Evolutionary conservation across 2,113 vertebrate species (phyloP), one percentile per base, ranked within the genome.

Genomic region (Mesitornis unicolor): DNA sequence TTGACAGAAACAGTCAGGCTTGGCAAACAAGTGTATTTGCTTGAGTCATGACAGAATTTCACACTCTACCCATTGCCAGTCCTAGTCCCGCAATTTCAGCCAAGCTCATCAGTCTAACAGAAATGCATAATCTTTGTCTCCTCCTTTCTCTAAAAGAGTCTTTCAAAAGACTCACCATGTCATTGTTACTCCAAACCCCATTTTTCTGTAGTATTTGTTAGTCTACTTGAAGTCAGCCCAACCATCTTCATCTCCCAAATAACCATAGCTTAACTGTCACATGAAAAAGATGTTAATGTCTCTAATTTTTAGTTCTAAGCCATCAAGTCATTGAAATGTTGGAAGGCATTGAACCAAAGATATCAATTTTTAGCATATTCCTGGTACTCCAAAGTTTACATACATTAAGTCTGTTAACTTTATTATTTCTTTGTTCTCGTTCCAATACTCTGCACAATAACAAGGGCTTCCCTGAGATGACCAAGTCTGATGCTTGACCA

Each of bases 251-350:
- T 33, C 12, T 69, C 31, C 42, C 47, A 67, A 67, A 67, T 38
- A 74, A 67, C 6, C 0, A 0, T 45, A 63, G 4, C 19, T 33
- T 17, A 54, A 48, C 7, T 45, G 11, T 10, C 51, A 54, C 5
- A 65, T 36, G 20, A 76, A 78, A 87, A 68, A 60, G n/a, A 6
- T 13, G 13, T 35, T 84, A 16, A 13, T 57, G 13, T 59, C 29
- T 53, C 21, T 33, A 60, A 53, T 43, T 48, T 63, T 33, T 54
- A 73, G 42, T 59, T 89, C 40, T 75, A 70, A 65, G 14, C 22
- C 19, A 70, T 3, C 0, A 0, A 57, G 8, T 57, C 18, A 45
- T 1, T 48, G 54, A 74, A 88, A 76, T 65, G 61, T 11, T 28
- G 38, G 35, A 87, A 59, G 25, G 26, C 7, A 51, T 12, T 53